Evolutionary conservation across 2,888 invertebrate species (phyloP).

Genomic region (Trissoscelio sp.): DNA sequence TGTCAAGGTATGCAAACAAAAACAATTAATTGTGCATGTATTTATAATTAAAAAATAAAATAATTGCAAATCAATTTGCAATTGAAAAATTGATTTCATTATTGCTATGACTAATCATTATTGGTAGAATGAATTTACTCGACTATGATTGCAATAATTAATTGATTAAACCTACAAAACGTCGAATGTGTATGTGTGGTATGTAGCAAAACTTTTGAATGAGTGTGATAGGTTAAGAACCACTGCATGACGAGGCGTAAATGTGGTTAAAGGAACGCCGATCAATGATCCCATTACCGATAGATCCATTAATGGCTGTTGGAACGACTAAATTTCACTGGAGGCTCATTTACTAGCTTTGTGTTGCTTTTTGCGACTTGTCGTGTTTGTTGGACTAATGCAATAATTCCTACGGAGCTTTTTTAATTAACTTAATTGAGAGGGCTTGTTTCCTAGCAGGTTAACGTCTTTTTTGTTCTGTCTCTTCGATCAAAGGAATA

Average conservation of each 20-base stretch:
- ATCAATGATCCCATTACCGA: slow-evolving; percentile 62
- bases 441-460: slow-evolving; percentile 4
- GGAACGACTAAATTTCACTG: slow-evolving; percentile 50
- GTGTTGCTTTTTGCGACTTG: slow-evolving; percentile 32
- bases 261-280: slow-evolving; percentile 38
- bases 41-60: no score
- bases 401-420: slow-evolving; percentile 34
- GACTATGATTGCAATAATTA: no score
- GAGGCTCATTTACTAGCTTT: slow-evolving; percentile 36
- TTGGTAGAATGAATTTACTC: no score
- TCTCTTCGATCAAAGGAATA: slow-evolving; percentile 8
- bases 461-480: slow-evolving; percentile 19
- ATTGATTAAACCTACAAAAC: no score
- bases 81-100: no score
- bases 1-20: no score
- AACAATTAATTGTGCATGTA: no score
- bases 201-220: slow-evolving; percentile 14
- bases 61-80: no score
- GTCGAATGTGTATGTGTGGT: no score
- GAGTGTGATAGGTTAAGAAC: slow-evolving; percentile 23
- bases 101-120: no score
- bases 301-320: slow-evolving; percentile 44
- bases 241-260: slow-evolving; percentile 57
- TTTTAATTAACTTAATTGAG: slow-evolving; percentile 38
- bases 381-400: slow-evolving; percentile 23